Base-by-base conservation (phyloP, 2,113 vertebrate genomes). In the Sterrhoptilus dennistouni region DNA sequence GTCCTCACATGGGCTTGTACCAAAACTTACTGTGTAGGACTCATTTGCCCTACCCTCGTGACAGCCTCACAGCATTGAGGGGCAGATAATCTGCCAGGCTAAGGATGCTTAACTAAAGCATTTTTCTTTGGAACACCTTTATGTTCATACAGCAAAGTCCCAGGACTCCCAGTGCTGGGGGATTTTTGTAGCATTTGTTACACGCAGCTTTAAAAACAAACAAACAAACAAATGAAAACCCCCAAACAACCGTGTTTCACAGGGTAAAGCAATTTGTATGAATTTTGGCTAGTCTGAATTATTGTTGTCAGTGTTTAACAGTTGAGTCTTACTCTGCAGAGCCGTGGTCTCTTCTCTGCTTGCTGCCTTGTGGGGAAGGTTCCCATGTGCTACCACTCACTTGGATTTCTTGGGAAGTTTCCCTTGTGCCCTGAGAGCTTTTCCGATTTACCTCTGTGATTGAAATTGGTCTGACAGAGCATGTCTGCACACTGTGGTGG, bases 381-480 rank as follows among this genome's bases (percentile, higher is more conserved):
- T 96, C 42, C 47, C 29, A 3, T 6, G 44, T 42, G 66, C 54
- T 93, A 44, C 65, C n/a, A 42, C 24, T 79, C 31, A 35, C 28
- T 1, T 4, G 4, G 35, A 44, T 90, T 95, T 91, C 63, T 80
- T 90, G 59, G 53, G 44, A 84, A 72, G 36, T 35, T 16, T 87
- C 50, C 35, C 16, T 83, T 72, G 33, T 1, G 0, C 33, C 29
- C 36, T 8, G 14, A 72, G 78, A 91, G 45, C 29, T 94, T 95
- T 83, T 61, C 33, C 0, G 1, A 22, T 92, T 90, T 86, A n/a
- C 52, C 52, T 90, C 38, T 74, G 56, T 87, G 74, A 76, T 31
- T 76, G 53, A 82, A 95, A 93, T 87, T 31, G 44, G 17, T 76
- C 63, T 96, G 91, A 89, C 91, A 76, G 69, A 76, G 29, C 81